Base-by-base conservation (phyloP, 2,113 vertebrate genomes). In the Bos javanicus region DNA sequence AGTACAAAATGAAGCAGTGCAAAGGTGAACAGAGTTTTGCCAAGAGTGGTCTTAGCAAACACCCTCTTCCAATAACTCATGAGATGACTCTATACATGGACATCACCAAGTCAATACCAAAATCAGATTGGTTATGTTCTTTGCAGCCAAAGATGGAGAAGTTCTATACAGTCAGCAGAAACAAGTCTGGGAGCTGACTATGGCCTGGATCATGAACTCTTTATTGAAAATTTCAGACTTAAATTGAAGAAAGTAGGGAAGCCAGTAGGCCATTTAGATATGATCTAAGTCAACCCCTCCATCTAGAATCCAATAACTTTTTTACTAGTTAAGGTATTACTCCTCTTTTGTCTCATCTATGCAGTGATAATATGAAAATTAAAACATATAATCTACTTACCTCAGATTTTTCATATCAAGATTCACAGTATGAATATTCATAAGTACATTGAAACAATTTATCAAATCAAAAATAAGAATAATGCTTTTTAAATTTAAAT, bases 391-490 rank as follows among this genome's bases (percentile, higher is more conserved):
- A 67, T 62, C 23, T 80, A 12, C 50, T 93, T 97, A 86, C 16
- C 17, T 92, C 71, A 87, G 28, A 46, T 94, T 64, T 86, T 85
- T 85, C n/a, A 28, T 96, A 30, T 57, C 74, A 94, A 64, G 52
- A 90, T 25, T 91, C 30, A 59, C 25, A 52, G 4, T 60, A 84
- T 62, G 54, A 91, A 96, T 80, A 91, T 82, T 87, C 82, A 59
- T 67, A 62, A 87, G 43, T 19, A 80, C 28, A 30, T 80, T 48
- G 87, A 87, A 94, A 89, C 0, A 76, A n/a, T 76, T 91, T 90
- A 50, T 74, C 82, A 97, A 96, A 81, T 80, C 2, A 91, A 81
- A 93, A 80, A 94, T 95, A 28, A 91, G 56, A 90, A 87, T 56
- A 91, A 76, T 60, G 48, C 19, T 48, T 80, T 26, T 94, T 94